A percentile compares a stretch with the other conserved stretches of the same genome.
These are phyloP conservation scores for Phortica variegata DNA, from an alignment of 1,140 invertebrate genomes.

Conservation along the genomic window DNA sequence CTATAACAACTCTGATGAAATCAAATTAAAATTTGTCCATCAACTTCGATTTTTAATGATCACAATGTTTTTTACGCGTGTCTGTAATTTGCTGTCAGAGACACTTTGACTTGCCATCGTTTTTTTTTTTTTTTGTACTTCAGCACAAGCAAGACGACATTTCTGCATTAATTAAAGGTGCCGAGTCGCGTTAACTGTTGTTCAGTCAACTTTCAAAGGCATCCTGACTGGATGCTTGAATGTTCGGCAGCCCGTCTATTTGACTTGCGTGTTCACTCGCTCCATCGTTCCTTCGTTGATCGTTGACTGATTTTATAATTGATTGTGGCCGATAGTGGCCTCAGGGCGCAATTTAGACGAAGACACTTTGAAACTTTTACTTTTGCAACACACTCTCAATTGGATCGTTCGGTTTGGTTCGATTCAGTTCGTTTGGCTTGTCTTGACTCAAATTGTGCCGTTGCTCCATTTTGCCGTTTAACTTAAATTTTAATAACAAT, in stretches of 20 bases:
- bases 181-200: slow-evolving; percentile 2
- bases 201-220: slow-evolving; percentile 8
- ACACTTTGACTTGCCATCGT: no score
- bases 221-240: neutral
- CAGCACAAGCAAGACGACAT: slow-evolving; percentile 10
- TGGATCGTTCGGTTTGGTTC: slow-evolving; percentile 4
- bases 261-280: slow-evolving; percentile 23
- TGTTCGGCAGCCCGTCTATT: neutral
- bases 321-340: slow-evolving; percentile 29
- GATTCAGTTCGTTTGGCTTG: no score
- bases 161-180: slow-evolving; percentile 12
- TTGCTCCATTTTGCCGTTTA: no score
- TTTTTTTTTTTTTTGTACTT: neutral
- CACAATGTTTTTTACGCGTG: neutral
- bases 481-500: no score
- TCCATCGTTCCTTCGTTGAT: slow-evolving; percentile 30
- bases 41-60: no score
- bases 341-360: slow-evolving; percentile 39
- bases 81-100: no score
- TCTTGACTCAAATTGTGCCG: no score
- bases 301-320: slow-evolving; percentile 49
- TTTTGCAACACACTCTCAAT: slow-evolving; percentile 18
- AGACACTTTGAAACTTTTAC: slow-evolving; percentile 29
- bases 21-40: no score
- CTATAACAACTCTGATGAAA: slow-evolving; percentile 2